Evolutionary conservation across 2,113 vertebrate genomes (phyloP).

Genomic region (Stercorarius parasiticus): DNA sequence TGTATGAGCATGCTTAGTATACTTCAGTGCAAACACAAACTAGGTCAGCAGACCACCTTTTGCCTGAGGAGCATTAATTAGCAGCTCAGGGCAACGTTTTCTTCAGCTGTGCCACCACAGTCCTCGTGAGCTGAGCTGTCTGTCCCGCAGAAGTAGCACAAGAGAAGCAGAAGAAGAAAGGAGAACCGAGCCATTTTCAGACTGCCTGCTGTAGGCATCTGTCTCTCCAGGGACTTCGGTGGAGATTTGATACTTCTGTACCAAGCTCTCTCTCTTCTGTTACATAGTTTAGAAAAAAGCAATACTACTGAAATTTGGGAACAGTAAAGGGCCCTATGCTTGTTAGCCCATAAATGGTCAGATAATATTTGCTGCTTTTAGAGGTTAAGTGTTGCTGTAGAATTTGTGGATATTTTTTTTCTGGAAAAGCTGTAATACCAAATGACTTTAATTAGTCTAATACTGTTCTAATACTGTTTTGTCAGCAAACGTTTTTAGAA

Average conservation of each 20-base stretch:
- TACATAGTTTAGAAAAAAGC: neutral
- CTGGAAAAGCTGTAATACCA: neutral
- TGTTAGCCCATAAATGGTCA: neutral
- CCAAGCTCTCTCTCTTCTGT: neutral
- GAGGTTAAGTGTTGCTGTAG: fast-evolving
- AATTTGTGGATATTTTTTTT: neutral
- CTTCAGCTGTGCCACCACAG: neutral
- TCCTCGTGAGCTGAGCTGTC: neutral
- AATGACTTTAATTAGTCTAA: neutral
- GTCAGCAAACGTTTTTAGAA: neutral
- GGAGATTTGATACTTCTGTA: neutral
- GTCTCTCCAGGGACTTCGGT: neutral
- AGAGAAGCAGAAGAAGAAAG: neutral
- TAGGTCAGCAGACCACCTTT: neutral
- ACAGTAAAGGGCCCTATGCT: neutral
- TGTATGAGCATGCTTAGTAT: neutral
- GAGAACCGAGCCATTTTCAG: neutral
- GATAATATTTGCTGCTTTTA: neutral
- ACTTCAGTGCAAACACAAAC: neutral
- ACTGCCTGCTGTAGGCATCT: neutral
- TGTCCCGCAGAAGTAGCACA: neutral
- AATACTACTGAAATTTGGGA: neutral
- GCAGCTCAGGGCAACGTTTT: neutral
- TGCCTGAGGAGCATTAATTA: neutral
- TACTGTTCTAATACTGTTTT: neutral